Evolutionary conservation across 2,113 vertebrate genomes (phyloP).

Genomic region (Hyla sarda): DNA sequence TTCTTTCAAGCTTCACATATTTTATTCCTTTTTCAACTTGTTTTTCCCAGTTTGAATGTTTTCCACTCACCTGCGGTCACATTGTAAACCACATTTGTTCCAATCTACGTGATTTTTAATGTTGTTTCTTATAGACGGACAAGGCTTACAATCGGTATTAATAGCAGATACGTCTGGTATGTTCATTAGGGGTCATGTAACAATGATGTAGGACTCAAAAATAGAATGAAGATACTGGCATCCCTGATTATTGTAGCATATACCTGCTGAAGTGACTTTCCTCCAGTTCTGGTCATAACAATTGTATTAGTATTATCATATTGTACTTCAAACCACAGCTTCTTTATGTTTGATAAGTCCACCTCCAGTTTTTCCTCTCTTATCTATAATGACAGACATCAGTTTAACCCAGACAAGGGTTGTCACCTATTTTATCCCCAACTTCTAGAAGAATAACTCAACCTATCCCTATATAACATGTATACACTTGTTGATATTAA

Average conservation of each 20-base stretch:
- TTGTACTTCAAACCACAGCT: too few relatives aligned
- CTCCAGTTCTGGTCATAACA: background rate
- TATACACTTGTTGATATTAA: too few relatives aligned
- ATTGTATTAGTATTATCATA: background rate
- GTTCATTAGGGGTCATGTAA: background rate
- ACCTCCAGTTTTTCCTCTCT: too few relatives aligned
- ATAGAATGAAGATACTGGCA: background rate
- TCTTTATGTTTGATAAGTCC: too few relatives aligned
- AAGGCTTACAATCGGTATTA: background rate
- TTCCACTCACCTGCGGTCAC: background rate
- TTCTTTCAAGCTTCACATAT: conserved; percentile 6
- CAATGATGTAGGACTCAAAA: background rate
- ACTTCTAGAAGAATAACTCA: too few relatives aligned
- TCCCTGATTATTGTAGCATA: background rate
- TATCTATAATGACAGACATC: too few relatives aligned
- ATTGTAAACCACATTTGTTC: background rate
- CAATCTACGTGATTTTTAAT: background rate
- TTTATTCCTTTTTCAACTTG: background rate
- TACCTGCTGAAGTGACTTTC: background rate
- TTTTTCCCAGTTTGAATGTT: background rate
- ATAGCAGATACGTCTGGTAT: background rate
- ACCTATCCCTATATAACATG: too few relatives aligned
- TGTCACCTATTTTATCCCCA: too few relatives aligned
- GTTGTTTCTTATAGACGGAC: background rate
- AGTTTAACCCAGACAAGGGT: too few relatives aligned